Conservation (phyloP, 2,113 vertebrate genomes). For the Ahaetulla prasina region DNA sequence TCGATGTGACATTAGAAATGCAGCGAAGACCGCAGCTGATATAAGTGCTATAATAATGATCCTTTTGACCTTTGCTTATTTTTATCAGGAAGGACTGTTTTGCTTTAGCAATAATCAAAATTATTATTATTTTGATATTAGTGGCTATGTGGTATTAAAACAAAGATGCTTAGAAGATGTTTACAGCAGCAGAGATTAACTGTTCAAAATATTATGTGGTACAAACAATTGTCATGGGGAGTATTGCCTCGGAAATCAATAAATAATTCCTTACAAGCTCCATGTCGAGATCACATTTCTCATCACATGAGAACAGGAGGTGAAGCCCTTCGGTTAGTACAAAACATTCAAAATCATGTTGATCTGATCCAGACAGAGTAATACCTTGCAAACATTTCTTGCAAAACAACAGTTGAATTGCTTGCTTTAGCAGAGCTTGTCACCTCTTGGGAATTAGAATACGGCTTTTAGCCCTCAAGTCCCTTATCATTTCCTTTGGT, state of each 20-base stretch:
- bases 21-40: background rate
- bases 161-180: background rate
- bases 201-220: background rate
- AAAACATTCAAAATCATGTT: background rate
- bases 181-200: background rate
- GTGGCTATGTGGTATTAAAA: background rate
- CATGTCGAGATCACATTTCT: background rate
- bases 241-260: background rate
- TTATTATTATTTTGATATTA: background rate
- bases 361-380: background rate
- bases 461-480: background rate
- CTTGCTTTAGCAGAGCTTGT: background rate
- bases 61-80: background rate
- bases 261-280: background rate
- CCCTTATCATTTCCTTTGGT: background rate
- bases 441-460: background rate
- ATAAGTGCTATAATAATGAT: background rate
- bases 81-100: background rate
- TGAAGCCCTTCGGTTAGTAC: background rate
- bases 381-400: background rate
- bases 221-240: background rate
- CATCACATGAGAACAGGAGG: background rate
- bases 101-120: background rate
- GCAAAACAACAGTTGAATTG: background rate
- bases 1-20: slow-evolving; percentile 31